Evolutionary conservation across 2,888 invertebrate genomes (phyloP).

Genomic region (Pachycephus smyrnensis): DNA sequence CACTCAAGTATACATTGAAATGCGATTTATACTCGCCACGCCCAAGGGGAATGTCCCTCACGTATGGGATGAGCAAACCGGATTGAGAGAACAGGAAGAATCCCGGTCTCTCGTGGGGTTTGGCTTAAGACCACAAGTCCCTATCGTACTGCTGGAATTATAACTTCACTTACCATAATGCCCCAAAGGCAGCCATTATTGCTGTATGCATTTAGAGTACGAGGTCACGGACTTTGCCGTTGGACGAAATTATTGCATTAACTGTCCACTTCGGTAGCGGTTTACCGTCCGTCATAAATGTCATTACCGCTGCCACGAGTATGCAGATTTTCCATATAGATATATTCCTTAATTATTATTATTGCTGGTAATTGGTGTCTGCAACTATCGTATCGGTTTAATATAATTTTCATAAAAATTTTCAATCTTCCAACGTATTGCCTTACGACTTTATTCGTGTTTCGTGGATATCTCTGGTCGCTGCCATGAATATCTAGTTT

Average conservation of each 20-base stretch:
- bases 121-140: constrained; percentile 40
- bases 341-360: not conserved
- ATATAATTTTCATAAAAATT: not conserved
- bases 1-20: constrained; percentile 35
- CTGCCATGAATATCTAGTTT: not conserved
- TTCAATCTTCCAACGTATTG: not conserved
- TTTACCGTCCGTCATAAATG: not conserved
- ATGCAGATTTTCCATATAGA: not conserved
- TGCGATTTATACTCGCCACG: constrained; percentile 41
- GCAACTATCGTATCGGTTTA: not conserved
- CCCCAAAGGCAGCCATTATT: constrained; percentile 4
- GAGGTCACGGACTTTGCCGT: not conserved
- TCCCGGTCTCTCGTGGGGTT: constrained; percentile 27
- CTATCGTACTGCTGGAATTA: constrained; percentile 11
- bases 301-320: not conserved
- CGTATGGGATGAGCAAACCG: constrained; percentile 2
- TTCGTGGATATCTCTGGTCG: too few relatives aligned
- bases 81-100: constrained; percentile 11
- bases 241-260: not conserved
- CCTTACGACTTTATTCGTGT: not conserved
- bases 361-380: not conserved
- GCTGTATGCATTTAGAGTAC: not conserved
- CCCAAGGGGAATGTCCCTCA: constrained; percentile 1
- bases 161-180: constrained; percentile 20
- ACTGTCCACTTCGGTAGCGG: not conserved